Percentiles rank a stretch among this genome's conserved stretches.
Conservation (phyloP, 2,113 vertebrate species). For the Elanoides forficatus region DNA sequence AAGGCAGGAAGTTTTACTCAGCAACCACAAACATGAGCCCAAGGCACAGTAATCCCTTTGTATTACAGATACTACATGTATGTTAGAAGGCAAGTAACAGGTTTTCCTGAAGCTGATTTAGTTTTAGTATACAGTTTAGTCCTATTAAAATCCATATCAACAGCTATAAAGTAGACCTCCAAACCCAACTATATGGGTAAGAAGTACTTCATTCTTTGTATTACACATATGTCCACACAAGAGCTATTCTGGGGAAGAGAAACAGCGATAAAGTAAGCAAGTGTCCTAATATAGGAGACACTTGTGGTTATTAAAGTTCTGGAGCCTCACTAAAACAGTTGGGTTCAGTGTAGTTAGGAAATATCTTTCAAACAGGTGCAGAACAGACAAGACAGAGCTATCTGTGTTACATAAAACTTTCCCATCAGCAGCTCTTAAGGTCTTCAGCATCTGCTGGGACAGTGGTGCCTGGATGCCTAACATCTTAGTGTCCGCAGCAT, state of each 20-base stretch:
- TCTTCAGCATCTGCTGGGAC: conserved; percentile 47
- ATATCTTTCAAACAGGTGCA: background rate
- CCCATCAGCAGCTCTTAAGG: conserved; percentile 23
- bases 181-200: background rate
- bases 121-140: background rate
- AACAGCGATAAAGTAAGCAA: background rate
- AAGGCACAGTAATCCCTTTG: background rate
- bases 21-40: background rate
- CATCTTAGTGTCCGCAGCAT: background rate
- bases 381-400: conserved; percentile 25
- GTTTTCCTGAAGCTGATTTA: background rate
- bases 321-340: background rate
- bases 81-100: background rate
- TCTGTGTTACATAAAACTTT: conserved; percentile 27
- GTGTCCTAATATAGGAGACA: background rate
- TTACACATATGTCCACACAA: background rate
- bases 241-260: background rate
- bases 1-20: background rate
- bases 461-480: conserved; percentile 54
- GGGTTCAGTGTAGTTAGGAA: background rate
- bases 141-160: background rate
- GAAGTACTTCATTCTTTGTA: background rate
- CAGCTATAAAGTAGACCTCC: background rate
- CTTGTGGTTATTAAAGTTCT: background rate
- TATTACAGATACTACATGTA: background rate